Conservation (phyloP, 1,140 invertebrate species). For the Liolophura sinensis region DNA sequence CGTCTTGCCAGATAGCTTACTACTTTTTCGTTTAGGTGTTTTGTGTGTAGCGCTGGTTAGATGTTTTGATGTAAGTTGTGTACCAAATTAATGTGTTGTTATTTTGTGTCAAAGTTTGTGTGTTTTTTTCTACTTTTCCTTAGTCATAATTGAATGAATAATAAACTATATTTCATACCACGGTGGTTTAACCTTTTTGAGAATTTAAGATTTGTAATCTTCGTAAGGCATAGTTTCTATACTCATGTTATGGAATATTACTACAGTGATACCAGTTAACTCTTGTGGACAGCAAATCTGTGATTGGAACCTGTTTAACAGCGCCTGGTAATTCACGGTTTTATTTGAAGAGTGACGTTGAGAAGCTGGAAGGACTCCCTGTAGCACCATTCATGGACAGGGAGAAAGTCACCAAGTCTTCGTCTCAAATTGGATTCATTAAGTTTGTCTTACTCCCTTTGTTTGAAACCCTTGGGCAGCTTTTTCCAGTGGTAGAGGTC, state of each 20-base stretch:
- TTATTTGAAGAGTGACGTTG: slow-evolving; percentile 73
- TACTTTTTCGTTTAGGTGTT: too few species aligned
- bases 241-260: not conserved
- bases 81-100: too few species aligned
- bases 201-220: too few species aligned
- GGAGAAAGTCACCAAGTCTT: slow-evolving; percentile 86
- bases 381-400: slow-evolving; percentile 89
- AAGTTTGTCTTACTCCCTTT: slow-evolving; percentile 80
- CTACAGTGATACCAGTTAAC: not conserved
- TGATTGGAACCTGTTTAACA: not conserved
- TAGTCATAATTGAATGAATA: not conserved
- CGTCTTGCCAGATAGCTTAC: too few species aligned
- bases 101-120: not conserved
- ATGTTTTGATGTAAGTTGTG: too few species aligned
- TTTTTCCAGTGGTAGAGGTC: slow-evolving; percentile 40
- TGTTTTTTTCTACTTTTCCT: not conserved
- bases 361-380: slow-evolving; percentile 81
- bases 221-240: not conserved
- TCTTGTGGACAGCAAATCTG: not conserved
- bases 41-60: too few species aligned
- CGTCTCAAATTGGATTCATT: slow-evolving; percentile 85
- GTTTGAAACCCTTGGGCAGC: slow-evolving; percentile 71
- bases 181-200: too few species aligned
- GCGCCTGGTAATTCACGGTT: not conserved
- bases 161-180: not conserved